Evolutionary conservation across 2,113 vertebrate species (phyloP).

Genomic region (Notiomystis cincta): DNA sequence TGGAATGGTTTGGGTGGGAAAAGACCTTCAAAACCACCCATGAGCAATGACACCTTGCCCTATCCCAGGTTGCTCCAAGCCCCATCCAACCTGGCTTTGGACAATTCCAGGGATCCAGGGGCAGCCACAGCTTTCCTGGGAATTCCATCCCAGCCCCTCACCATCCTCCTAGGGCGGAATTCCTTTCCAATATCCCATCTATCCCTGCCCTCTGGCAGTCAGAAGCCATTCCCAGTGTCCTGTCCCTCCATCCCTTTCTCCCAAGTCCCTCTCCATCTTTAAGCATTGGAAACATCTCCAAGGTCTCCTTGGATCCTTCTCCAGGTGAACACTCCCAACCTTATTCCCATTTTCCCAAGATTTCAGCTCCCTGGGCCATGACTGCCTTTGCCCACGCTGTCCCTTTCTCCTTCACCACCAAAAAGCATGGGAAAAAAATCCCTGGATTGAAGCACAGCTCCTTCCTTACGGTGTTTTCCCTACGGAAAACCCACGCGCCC

Average conservation of each 20-base stretch:
- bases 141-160: neutral
- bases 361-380: accelerated
- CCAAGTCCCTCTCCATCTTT: neutral
- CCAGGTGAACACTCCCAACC: neutral
- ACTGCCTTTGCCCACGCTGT: accelerated
- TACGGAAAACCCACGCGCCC: accelerated
- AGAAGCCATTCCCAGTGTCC: neutral
- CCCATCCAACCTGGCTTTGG: accelerated
- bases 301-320: neutral
- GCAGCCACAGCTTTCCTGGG: neutral
- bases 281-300: accelerated
- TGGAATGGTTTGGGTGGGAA: neutral
- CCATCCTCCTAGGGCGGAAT: accelerated
- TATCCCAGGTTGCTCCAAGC: accelerated
- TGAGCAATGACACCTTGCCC: neutral
- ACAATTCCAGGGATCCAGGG: neutral
- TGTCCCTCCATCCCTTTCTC: neutral
- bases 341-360: neutral
- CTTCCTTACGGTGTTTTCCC: accelerated
- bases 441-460: neutral
- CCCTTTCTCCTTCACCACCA: neutral
- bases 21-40: neutral
- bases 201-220: neutral
- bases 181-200: neutral
- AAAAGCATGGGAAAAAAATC: accelerated